A percentile compares a stretch with the other conserved stretches of the same genome.
These are phyloP conservation scores for Sylvietta virens DNA, from an alignment of 2,113 vertebrate genomes.

Conservation along the genomic window DNA sequence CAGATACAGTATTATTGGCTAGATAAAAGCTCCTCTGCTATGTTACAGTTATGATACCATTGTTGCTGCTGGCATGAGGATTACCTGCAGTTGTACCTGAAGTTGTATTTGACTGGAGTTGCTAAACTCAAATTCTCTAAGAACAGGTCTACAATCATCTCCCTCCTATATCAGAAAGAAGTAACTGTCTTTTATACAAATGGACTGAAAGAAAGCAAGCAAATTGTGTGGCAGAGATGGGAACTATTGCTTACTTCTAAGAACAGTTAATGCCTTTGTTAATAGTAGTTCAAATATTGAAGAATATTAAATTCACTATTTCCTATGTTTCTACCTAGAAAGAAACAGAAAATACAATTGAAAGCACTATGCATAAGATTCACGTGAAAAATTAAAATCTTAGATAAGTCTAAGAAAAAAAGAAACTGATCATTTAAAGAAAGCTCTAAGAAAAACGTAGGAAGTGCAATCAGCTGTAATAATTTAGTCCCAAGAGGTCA, in stretches of 20 bases:
- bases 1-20: not conserved
- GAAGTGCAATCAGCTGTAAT: not conserved
- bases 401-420: not conserved
- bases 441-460: not conserved
- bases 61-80: not conserved
- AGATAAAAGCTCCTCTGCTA: not conserved
- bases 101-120: not conserved
- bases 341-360: not conserved
- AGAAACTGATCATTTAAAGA: fast-evolving
- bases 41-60: not conserved
- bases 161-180: not conserved
- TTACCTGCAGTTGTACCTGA: not conserved
- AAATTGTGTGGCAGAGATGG: not conserved
- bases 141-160: not conserved
- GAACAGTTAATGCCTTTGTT: not conserved
- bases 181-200: not conserved
- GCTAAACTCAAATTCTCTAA: not conserved
- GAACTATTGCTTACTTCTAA: not conserved
- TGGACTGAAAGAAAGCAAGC: not conserved
- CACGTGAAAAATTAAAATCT: not conserved
- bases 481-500: not conserved
- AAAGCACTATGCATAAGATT: not conserved
- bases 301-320: not conserved
- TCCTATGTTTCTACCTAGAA: not conserved
- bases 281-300: not conserved